Evolutionary conservation across 1,140 invertebrate species (phyloP), one percentile per base, ranked within the genome.

Genomic region (Dendroctonus ponderosae): DNA sequence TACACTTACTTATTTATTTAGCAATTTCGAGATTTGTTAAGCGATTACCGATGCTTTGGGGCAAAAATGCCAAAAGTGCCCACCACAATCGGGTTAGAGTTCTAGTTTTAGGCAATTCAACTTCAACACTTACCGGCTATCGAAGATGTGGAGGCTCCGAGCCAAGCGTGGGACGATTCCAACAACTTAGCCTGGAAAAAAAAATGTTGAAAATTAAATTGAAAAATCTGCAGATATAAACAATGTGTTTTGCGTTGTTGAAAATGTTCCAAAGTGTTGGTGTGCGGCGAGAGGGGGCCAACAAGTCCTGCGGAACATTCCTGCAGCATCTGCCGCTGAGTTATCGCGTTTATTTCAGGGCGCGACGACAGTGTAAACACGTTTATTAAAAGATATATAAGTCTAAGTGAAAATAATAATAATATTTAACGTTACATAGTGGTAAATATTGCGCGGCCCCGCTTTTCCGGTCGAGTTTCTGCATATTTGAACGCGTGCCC

Each of bases 101-200:
- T 26, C 43, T 38, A 14, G 12, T 54, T 42, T 14, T 71, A 66
- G 26, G 26, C 26, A 26, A 26, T 26, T 26, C 26, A 26, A 26
- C 60, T 51, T 71, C 71, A 62, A 77, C 71, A 79, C 76, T 88
- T 89, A 93, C 91, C 91, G 86, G 91, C 89, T 82, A 91, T 86
- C 76, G 91, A 90, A 58, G 80, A 79, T 61, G 91, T 92, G 61
- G 91, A 91, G 73, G 90, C 89, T 67, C 91, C 91, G 79, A 93
- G 87, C 91, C 91, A 93, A 80, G 90, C 90, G 79, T 93, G 91
- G 74, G 91, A 92, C 62, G 89, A 92, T 80, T 94, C 91, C 81
- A 93, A 84, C 82, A 93, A 85, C 84, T 93, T 93, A 74, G 91
- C 91, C 91, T 94, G 87, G 69, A 86, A 89, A 81, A 84, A 82